A percentile compares a stretch with the other conserved stretches of the same genome.
These are phyloP conservation scores for Todiramphus chloris DNA, from an alignment of 2,113 vertebrate genomes.

Conservation along the genomic window DNA sequence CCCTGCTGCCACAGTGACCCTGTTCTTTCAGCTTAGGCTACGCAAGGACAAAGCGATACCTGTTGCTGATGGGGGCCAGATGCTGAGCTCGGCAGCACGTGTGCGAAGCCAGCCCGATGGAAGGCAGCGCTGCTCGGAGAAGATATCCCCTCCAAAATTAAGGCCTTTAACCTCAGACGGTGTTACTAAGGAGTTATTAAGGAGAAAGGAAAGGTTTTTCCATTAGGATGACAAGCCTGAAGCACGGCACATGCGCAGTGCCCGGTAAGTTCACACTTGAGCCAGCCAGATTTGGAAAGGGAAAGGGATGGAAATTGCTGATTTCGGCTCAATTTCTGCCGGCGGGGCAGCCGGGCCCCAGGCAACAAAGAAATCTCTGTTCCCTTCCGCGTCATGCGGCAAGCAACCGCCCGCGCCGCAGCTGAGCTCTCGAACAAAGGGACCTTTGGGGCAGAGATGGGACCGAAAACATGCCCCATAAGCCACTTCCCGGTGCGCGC, in stretches of 20 bases:
- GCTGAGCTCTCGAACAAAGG: constrained; percentile 36
- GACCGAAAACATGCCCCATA: neutral
- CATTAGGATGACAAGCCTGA: neutral
- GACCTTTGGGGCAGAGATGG: constrained; percentile 51
- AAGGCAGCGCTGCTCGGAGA: neutral
- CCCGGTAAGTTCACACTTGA: neutral
- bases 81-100: accelerated
- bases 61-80: accelerated
- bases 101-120: neutral
- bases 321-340: constrained; percentile 9
- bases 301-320: constrained; percentile 12
- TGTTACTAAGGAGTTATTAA: accelerated
- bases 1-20: neutral
- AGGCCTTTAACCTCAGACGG: neutral
- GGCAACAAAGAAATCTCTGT: constrained; percentile 66
- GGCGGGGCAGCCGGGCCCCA: neutral
- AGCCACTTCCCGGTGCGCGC: neutral
- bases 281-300: neutral
- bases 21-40: neutral
- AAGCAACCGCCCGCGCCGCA: neutral
- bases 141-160: neutral
- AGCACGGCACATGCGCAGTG: accelerated
- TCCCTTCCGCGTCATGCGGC: neutral
- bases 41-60: neutral
- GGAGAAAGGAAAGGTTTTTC: neutral